Percentiles rank a stretch among this genome's conserved stretches.
Evolutionary conservation across 2,113 vertebrate species (phyloP).

Genomic region (Planiliza haematocheilus): DNA sequence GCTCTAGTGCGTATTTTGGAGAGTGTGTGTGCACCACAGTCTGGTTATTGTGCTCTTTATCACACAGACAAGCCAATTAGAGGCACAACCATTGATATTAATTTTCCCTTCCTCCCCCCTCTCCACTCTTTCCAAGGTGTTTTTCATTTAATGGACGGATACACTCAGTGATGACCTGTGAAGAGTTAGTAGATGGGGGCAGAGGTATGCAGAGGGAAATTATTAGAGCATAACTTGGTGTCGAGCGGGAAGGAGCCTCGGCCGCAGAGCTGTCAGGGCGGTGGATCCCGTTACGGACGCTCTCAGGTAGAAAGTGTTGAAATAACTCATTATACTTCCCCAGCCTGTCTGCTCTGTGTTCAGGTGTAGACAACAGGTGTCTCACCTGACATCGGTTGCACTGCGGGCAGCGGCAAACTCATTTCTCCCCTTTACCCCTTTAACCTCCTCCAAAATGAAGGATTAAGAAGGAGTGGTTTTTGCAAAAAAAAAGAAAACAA

Average conservation of each 20-base stretch:
- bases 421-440: conserved; percentile 13
- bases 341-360: conserved; percentile 30
- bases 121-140: conserved; percentile 42
- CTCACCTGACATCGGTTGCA: conserved; percentile 25
- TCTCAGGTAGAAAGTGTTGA: conserved; percentile 69
- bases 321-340: conserved; percentile 69
- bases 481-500: not conserved
- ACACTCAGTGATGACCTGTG: conserved; percentile 68
- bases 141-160: conserved; percentile 74
- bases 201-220: conserved; percentile 61
- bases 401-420: conserved; percentile 38
- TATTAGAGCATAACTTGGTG: conserved; percentile 58
- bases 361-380: conserved; percentile 49
- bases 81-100: conserved; percentile 73
- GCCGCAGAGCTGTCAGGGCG: conserved; percentile 54
- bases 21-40: conserved; percentile 41
- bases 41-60: conserved; percentile 74
- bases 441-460: conserved; percentile 3
- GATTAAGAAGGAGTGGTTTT: conserved; percentile 6
- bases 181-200: conserved; percentile 57
- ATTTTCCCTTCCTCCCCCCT: conserved; percentile 52
- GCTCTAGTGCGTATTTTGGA: conserved; percentile 35
- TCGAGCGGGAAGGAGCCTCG: conserved; percentile 34
- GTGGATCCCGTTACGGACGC: conserved; percentile 52
- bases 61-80: conserved; percentile 78